Percentiles rank a stretch among this genome's conserved stretches.
phyloP scores from a whole-genome alignment of 2,113 vertebrate genomes.

The Semnornis frantzii region DNA sequence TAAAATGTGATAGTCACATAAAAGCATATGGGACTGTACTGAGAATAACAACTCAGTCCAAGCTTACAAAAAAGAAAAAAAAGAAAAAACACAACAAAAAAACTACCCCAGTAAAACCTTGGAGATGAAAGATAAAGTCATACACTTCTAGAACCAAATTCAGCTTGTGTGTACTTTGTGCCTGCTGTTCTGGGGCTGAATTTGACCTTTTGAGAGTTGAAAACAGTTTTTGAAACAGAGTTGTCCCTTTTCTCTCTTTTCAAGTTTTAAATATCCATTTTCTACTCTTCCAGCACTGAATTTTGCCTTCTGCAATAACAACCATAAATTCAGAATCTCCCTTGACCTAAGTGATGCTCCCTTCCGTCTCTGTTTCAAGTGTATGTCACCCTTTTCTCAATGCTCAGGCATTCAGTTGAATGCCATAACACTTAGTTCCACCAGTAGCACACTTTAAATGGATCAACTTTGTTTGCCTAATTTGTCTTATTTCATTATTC shows the following conservation, averaged over 20 bases:
- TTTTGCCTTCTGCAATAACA: neutral
- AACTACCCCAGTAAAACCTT: constrained; percentile 11
- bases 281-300: neutral
- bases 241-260: neutral
- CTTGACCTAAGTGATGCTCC: neutral
- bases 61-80: neutral
- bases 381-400: neutral
- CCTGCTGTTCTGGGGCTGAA: constrained; percentile 13
- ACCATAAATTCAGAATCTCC: neutral
- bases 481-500: neutral
- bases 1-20: constrained; percentile 43
- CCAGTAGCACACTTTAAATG: neutral
- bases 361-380: neutral
- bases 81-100: neutral
- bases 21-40: constrained; percentile 31
- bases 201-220: constrained; percentile 30
- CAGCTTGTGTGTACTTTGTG: neutral
- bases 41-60: constrained; percentile 37
- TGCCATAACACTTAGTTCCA: neutral
- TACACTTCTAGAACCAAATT: constrained; percentile 22
- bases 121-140: constrained; percentile 43
- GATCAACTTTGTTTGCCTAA: neutral
- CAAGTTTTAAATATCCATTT: constrained; percentile 24
- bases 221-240: neutral
- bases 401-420: neutral